Evolutionary conservation across 2,113 vertebrate genomes (phyloP), one percentile per base, ranked within the genome.

Genomic region (Hippoglossus stenolepis): DNA sequence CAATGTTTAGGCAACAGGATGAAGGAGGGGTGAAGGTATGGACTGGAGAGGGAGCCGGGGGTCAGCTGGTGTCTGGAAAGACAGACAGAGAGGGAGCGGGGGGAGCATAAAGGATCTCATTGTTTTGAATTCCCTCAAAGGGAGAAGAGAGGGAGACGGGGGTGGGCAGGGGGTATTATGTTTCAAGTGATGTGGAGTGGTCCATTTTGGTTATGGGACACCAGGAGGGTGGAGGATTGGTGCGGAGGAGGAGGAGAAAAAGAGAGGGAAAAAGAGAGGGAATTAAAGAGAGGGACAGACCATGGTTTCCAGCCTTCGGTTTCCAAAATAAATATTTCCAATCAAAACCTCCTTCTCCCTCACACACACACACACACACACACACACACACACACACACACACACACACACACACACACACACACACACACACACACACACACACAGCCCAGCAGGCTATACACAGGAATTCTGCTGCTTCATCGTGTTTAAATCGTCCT

Each of bases 271-370:
- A 53, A 18, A 26, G 56, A 24, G 17, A 35, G 28, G 12, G 62
- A 54, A 26, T 47, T 17, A 71, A 10, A 61, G 66, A 66, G 45
- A 57, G 38, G 43, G 2, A 47, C 18, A 77, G 57, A n/a, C 40
- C 40, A 61, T 35, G 24, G 94, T 93, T 94, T 91, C 84, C 87
- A 93, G 77, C 59, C 75, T 90, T 90, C 75, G 91, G 93, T 93
- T 95, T 95, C 92, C 93, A 93, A 89, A 58, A 91, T 91, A 96
- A 96, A 96, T 89, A 92, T 92, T 93, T 82, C 70, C 73, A 77
- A 79, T 82, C 17, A 66, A 76, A 87, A 38, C 31, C 67, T 28
- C 43, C 67, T 61, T 18, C 83, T 38, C 23, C 24, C 53, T 23
- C 58, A 57, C 31, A 73, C 65, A 64, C 59, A 60, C 49, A 62